Base-by-base conservation (phyloP, 2,113 vertebrate genomes). In the Typhlomys cinereus region DNA sequence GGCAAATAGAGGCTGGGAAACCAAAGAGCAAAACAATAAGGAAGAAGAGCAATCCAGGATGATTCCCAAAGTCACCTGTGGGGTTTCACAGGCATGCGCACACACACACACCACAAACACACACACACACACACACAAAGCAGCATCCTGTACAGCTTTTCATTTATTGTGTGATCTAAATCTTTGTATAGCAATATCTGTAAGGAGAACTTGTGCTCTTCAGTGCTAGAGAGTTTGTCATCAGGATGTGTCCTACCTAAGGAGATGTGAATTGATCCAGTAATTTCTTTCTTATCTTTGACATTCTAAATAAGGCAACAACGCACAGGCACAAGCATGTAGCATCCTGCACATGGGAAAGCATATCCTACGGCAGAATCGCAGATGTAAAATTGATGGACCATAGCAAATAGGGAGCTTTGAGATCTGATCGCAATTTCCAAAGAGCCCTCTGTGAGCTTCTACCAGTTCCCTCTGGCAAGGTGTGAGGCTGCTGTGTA, bases 401-500 rank as follows among this genome's bases (percentile, higher is more conserved):
- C 69, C 31, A 62, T 61, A 74, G 50, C 39, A 4, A 20, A 57
- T 11, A 62, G 7, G 39, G 17, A 70, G 36, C 73, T 66, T 81
- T 36, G 57, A 66, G 67, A 80, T 90, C 23, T 76, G 59, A 80
- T 5, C 64, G 36, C 15, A 36, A 67, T 73, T 82, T 87, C 61
- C 46, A 82, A 85, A 61, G 34, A 23, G 44, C 66, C 29, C 20
- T 50, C n/a, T 34, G 7, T 1, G 3, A 34, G 17, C 13, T 25
- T 50, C 61, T 14, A 41, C 25, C 64, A 21, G 17, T 1, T 75
- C 39, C 66, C 78, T 69, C 52, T 10, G 52, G 39, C 46, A n/a
- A n/a, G 1, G 13, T 15, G 39, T 0, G 23, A 59, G 13, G 21
- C 48, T 25, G n/a, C 44, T n/a, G 1, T 36, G 34, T 27, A 44